Evolutionary conservation across 2,797 vertebrate genomes (phyloP).

Genomic region (Cossypha heuglini): DNA sequence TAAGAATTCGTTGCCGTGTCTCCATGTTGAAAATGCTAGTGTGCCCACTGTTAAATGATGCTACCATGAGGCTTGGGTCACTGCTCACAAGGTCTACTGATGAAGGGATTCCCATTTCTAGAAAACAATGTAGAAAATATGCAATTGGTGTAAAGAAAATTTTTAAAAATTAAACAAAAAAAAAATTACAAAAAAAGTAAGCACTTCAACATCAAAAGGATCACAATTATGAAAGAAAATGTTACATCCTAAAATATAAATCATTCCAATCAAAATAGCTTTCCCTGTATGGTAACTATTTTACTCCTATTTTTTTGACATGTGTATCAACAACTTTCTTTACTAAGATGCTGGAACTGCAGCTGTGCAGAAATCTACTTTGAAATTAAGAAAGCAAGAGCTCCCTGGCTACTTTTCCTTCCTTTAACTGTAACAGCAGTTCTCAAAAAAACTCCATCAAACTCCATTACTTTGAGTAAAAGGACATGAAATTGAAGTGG

Average conservation of each 20-base stretch:
- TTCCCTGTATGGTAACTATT: background rate
- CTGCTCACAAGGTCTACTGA: constrained; percentile 96
- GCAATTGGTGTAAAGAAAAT: background rate
- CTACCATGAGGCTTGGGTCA: constrained; percentile 93
- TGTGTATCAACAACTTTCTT: background rate
- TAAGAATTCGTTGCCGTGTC: constrained; percentile 90
- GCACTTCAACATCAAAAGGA: background rate
- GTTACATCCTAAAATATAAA: background rate
- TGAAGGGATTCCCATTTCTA: constrained; percentile 92
- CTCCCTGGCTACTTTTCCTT: background rate
- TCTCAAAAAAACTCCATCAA: background rate
- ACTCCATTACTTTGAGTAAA: background rate
- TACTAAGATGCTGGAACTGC: background rate
- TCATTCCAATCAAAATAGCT: background rate
- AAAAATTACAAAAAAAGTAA: background rate
- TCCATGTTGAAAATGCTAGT: constrained; percentile 98
- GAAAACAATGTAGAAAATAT: background rate
- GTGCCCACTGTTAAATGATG: constrained; percentile 90
- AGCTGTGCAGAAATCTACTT: background rate
- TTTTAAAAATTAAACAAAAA: background rate
- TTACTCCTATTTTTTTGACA: background rate
- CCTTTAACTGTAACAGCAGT: background rate
- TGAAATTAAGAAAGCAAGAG: background rate
- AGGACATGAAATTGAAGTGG: background rate
- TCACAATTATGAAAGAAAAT: background rate